Evolutionary conservation across 2,888 invertebrate genomes (phyloP).

Genomic region (Polylopha cassiicola): DNA sequence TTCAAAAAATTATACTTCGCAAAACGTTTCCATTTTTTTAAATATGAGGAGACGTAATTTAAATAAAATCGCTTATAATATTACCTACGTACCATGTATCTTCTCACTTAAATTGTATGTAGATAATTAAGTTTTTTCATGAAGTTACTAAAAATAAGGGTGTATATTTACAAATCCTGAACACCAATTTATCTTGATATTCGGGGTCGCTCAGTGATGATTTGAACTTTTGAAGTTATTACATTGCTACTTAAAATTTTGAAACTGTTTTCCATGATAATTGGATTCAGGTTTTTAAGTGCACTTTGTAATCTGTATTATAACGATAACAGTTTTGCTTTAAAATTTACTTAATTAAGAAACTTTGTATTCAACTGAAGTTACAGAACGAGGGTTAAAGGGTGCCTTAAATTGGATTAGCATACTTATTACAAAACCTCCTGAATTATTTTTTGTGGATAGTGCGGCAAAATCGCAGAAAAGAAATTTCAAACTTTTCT

Average conservation of each 20-base stretch:
- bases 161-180: no score
- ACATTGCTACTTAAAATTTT: neutral
- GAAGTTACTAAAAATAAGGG: no score
- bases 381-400: constrained; percentile 25
- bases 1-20: no score
- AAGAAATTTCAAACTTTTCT: constrained; percentile 37
- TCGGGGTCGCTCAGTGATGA: constrained; percentile 7
- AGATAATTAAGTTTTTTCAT: no score
- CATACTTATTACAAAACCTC: constrained; percentile 35
- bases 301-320: constrained; percentile 1
- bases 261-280: no score
- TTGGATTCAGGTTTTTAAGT: constrained; percentile 5
- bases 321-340: constrained; percentile 24
- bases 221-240: constrained; percentile 6
- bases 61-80: no score
- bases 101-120: constrained; percentile 11
- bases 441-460: constrained; percentile 34
- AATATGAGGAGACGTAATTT: no score
- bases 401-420: constrained; percentile 36
- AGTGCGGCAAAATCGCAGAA: constrained; percentile 30
- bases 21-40: no score
- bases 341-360: constrained; percentile 21
- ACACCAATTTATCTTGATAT: no score
- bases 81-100: constrained; percentile 1
- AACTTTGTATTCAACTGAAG: constrained; percentile 33